phyloP scores from a whole-genome alignment of 2,888 invertebrate species.

The Lepetodrilus schrolli region DNA sequence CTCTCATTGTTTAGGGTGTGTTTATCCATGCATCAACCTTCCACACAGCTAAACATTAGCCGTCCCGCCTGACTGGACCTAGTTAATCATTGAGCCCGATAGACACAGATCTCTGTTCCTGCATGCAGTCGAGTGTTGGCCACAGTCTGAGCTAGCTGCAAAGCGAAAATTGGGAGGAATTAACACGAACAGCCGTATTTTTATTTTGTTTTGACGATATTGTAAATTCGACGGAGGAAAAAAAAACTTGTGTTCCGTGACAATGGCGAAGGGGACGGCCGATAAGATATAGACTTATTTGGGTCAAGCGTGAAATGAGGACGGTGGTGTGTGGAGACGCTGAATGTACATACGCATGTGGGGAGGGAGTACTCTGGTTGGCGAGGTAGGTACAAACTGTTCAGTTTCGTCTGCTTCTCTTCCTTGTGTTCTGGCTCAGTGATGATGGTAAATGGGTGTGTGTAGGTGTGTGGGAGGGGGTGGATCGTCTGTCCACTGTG shows the following conservation, averaged over 20 bases:
- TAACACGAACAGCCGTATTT: neutral
- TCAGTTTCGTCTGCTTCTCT: too few relatives aligned
- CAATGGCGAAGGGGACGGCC: neutral
- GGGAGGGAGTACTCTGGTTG: too few relatives aligned
- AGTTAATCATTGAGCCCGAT: slow-evolving; percentile 27
- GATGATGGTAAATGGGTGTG: too few relatives aligned
- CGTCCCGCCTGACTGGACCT: slow-evolving; percentile 25
- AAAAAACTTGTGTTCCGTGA: neutral
- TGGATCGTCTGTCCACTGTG: too few relatives aligned
- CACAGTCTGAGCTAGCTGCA: neutral
- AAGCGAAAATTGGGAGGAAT: neutral
- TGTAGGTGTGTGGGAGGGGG: too few relatives aligned
- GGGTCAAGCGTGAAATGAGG: too few relatives aligned
- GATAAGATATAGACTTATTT: too few relatives aligned
- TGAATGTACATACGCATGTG: too few relatives aligned
- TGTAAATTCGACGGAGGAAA: neutral
- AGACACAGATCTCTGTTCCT: slow-evolving; percentile 18
- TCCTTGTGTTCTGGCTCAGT: too few relatives aligned
- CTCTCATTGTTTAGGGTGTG: slow-evolving; percentile 19
- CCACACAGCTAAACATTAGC: neutral
- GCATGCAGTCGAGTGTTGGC: neutral
- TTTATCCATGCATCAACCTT: slow-evolving; percentile 22
- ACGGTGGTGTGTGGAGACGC: too few relatives aligned
- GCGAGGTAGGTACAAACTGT: too few relatives aligned
- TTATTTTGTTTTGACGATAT: neutral